Evolutionary conservation across 2,797 vertebrate species (phyloP).

Genomic region (Pseudomugil tenellus): DNA sequence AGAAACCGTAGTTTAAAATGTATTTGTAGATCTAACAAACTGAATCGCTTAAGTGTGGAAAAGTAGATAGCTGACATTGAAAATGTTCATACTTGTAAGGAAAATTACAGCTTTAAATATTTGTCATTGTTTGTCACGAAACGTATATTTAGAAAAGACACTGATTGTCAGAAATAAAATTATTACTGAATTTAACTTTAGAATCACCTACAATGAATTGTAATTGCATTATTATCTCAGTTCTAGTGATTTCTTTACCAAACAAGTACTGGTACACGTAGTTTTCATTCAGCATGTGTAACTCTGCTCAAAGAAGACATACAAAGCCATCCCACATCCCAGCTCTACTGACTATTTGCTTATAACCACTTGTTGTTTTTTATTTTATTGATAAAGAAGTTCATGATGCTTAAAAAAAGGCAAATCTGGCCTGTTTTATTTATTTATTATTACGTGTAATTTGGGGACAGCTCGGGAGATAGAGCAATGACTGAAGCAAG

Average conservation of each 20-base stretch:
- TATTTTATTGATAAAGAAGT: not conserved
- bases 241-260: not conserved
- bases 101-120: not conserved
- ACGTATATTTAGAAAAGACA: not conserved
- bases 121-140: too few species aligned
- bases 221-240: not conserved
- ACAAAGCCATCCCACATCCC: not conserved
- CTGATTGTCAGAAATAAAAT: not conserved
- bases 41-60: not conserved
- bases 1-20: not conserved
- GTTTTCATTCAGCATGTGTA: not conserved
- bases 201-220: not conserved
- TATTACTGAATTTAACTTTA: not conserved
- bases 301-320: not conserved
- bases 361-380: not conserved
- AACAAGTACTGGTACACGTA: not conserved
- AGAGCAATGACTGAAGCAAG: too few species aligned
- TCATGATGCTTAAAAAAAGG: too few species aligned
- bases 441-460: too few species aligned
- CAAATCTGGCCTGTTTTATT: too few species aligned
- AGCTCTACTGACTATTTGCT: not conserved
- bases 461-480: too few species aligned
- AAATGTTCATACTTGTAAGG: not conserved
- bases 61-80: not conserved
- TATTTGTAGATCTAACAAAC: not conserved